Percentiles rank a stretch among this genome's conserved stretches.
Conservation (phyloP, 2,797 vertebrate genomes). For the Halcyon smyrnensis region DNA sequence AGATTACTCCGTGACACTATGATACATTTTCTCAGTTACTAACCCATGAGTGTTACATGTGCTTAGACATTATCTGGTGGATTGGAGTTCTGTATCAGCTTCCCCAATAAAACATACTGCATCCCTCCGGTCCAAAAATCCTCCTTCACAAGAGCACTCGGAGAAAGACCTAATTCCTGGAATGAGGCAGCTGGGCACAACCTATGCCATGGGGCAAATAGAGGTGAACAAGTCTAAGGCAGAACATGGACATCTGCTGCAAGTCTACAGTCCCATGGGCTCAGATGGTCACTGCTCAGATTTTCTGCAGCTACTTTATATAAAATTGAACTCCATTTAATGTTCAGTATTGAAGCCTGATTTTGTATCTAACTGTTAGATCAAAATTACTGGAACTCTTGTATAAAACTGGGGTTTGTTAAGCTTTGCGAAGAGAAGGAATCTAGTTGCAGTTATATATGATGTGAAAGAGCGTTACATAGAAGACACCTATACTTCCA, state of each 20-base stretch:
- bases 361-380: neutral
- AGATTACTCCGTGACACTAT: neutral
- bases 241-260: rapidly evolving
- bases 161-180: neutral
- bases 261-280: neutral
- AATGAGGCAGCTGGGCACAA: neutral
- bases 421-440: neutral
- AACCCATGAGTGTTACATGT: neutral
- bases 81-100: neutral
- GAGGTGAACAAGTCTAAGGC: neutral
- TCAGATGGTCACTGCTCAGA: neutral
- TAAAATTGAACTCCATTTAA: neutral
- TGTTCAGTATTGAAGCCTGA: neutral
- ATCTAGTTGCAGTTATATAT: neutral
- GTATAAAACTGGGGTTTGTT: neutral
- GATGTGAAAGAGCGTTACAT: neutral
- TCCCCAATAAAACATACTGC: neutral
- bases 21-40: neutral
- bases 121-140: neutral
- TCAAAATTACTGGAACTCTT: neutral
- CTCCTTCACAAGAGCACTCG: neutral
- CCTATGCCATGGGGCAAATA: neutral
- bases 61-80: neutral
- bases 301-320: neutral
- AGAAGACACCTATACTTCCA: neutral